Conservation (phyloP, 2,113 vertebrate species). For the Hiodon alosoides region DNA sequence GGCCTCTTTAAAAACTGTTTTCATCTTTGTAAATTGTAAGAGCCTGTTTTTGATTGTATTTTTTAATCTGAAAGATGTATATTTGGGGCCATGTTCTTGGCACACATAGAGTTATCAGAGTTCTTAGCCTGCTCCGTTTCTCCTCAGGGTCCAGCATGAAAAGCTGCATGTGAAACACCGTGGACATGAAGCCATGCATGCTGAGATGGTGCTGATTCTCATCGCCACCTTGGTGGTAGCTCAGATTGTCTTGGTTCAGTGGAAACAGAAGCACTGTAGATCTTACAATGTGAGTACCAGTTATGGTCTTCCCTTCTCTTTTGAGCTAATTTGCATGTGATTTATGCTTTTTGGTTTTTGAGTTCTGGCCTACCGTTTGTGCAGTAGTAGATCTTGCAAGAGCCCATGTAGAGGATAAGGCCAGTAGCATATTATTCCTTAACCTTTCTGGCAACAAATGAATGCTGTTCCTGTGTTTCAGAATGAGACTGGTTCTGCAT, state of each 20-base stretch:
- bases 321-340: not conserved
- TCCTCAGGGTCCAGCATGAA: constrained; percentile 56
- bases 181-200: constrained; percentile 58
- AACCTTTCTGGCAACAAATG: too few relatives aligned
- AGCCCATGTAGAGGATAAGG: too few relatives aligned
- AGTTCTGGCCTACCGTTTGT: constrained; percentile 7
- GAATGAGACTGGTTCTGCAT: too few relatives aligned
- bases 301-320: not conserved
- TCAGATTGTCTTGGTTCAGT: constrained; percentile 61
- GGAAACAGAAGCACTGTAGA: constrained; percentile 64
- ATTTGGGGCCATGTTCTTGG: too few relatives aligned
- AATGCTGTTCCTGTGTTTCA: too few relatives aligned
- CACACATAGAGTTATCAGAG: too few relatives aligned
- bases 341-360: not conserved
- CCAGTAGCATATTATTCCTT: too few relatives aligned
- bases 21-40: too few relatives aligned
- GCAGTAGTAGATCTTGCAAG: not conserved
- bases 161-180: constrained; percentile 52
- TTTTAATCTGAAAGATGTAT: too few relatives aligned
- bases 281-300: constrained; percentile 50
- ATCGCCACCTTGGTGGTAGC: constrained; percentile 55
- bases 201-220: constrained; percentile 67
- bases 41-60: too few relatives aligned
- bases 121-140: not conserved
- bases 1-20: too few relatives aligned